Base-by-base conservation (phyloP, 1,140 invertebrate genomes). In the Achroia grisella region DNA sequence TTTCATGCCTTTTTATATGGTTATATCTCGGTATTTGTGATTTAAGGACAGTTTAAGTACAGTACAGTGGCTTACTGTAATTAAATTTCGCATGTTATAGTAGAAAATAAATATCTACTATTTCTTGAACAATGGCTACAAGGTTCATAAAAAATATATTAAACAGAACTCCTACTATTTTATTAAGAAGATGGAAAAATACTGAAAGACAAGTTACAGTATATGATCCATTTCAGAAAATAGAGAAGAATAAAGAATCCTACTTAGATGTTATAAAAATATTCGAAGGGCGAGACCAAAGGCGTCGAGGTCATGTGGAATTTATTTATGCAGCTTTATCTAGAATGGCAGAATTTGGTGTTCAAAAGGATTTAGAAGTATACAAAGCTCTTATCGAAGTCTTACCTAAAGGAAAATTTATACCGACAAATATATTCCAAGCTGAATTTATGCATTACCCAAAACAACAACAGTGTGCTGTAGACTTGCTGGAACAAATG, bases 321-420 rank as follows among this genome's bases (percentile, higher is more conserved):
- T 99, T 99, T 83, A 97, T 99, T 54, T 92, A 95, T 71, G 89
- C 93, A 1, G 96, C 97, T 0, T 68, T 99, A 15, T 91, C 91
- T 34, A 89, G 94, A 57, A 94, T 99, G 94, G 90, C 97, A 57
- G 91, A 94, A 35, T 99, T 96, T 87, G 93, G 93, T 0, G 94
- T 97, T 0, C 89, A 97, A 34, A 92, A 93, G 72, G 97, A 99
- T 86, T 63, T 99, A 9, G 93, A 97, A 62, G 90, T 91, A 0
- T 99, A 99, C 72, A 99, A 98, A 86, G 88, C 90, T 29, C 52
- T 99, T 14, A 85, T 99, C 11, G 91, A 98, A 74, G 89, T 99
- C 10, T 91, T 99, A 75, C 98, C 98, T 0, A 97, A 98, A 83
- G 96, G 93, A 33, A 93, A 91, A 75, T 93, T 97, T 75, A 89